Evolutionary conservation across 2,797 vertebrate genomes (phyloP).

Genomic region (Lagodon rhomboides): DNA sequence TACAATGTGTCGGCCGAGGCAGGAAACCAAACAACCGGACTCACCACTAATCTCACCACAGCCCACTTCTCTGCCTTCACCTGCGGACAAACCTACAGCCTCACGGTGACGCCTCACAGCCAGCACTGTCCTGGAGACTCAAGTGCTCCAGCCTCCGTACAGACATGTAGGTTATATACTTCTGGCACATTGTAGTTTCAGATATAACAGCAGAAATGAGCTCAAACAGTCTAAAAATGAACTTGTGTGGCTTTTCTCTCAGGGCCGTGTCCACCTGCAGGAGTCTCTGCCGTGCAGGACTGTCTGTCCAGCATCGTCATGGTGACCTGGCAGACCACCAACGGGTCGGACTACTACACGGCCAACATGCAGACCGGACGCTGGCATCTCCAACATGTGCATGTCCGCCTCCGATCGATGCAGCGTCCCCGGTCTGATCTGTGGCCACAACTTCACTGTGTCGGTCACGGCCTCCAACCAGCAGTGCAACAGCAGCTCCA

Average conservation of each 20-base stretch:
- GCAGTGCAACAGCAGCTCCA: constrained; percentile 67
- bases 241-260: background rate
- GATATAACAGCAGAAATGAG: background rate
- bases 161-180: constrained; percentile 72
- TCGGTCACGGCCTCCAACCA: constrained; percentile 79
- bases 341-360: constrained; percentile 70
- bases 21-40: constrained; percentile 1
- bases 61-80: constrained; percentile 61
- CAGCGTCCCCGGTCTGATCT: constrained; percentile 63
- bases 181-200: background rate
- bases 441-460: constrained; percentile 80
- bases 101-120: constrained; percentile 68
- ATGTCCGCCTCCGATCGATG: constrained; percentile 60
- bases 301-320: constrained; percentile 67
- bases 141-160: constrained; percentile 39
- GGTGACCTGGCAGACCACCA: constrained; percentile 73
- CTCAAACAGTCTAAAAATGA: background rate
- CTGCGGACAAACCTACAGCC: constrained; percentile 77
- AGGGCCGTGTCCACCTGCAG: constrained; percentile 79
- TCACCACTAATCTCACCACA: constrained; percentile 53
- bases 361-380: constrained; percentile 61
- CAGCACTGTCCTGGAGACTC: constrained; percentile 64
- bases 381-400: constrained; percentile 58
- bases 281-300: constrained; percentile 62
- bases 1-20: constrained; percentile 67